Conservation (phyloP, 2,888 invertebrate species). For the Serripes groenlandicus region DNA sequence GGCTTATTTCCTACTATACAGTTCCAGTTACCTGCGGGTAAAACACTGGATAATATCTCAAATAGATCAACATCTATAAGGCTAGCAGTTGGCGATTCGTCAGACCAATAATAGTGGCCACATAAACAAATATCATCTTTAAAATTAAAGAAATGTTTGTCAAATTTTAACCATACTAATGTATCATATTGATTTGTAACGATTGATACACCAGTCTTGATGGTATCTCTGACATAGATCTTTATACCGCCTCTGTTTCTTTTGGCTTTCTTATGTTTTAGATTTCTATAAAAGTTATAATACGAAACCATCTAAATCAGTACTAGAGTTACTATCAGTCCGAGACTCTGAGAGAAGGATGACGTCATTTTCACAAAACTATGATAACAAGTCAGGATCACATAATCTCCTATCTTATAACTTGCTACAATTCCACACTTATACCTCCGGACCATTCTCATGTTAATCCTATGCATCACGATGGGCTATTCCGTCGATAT, state of each 20-base stretch:
- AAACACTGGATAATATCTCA: slow-evolving; percentile 26
- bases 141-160: neutral
- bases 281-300: neutral
- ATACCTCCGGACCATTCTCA: neutral
- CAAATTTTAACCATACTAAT: slow-evolving; percentile 5
- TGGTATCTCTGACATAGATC: neutral
- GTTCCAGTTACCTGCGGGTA: slow-evolving; percentile 40
- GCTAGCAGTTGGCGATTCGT: slow-evolving; percentile 22
- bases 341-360: neutral
- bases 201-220: neutral
- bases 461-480: neutral
- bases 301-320: neutral
- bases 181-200: neutral
- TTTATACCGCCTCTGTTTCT: neutral
- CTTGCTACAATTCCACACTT: slow-evolving; percentile 19
- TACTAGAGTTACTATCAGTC: neutral
- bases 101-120: neutral
- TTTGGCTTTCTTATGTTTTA: neutral
- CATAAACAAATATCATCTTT: neutral
- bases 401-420: neutral
- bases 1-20: slow-evolving; percentile 9
- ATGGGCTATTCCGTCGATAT: slow-evolving; percentile 19
- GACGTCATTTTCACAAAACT: neutral
- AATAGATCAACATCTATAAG: slow-evolving; percentile 31
- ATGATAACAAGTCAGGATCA: neutral